Conservation (phyloP, 1,140 invertebrate genomes). For the Calosoma granatense region DNA sequence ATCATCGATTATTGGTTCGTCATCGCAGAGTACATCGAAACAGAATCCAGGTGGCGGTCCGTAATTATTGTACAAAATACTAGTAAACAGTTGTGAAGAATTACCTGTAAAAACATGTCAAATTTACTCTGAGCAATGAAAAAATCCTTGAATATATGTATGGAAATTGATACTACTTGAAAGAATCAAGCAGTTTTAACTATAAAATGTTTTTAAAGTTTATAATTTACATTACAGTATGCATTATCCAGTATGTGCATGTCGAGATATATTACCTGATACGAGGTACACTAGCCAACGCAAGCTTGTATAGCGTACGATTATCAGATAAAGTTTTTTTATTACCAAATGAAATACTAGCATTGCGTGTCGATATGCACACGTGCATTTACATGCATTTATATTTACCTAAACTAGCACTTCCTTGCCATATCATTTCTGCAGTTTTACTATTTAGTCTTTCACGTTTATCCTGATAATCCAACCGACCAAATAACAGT, state of each 20-base stretch:
- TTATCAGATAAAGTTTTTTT: too few species aligned
- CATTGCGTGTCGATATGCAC: too few species aligned
- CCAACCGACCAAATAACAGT: slow-evolving; percentile 77
- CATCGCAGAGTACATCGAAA: slow-evolving; percentile 73
- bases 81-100: slow-evolving; percentile 55
- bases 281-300: too few species aligned
- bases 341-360: too few species aligned
- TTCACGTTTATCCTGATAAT: slow-evolving; percentile 71
- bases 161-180: too few species aligned
- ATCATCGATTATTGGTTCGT: slow-evolving; percentile 73
- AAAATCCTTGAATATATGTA: neutral
- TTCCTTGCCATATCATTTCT: slow-evolving; percentile 81
- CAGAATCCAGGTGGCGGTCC: slow-evolving; percentile 77
- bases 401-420: slow-evolving; percentile 51
- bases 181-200: too few species aligned
- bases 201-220: too few species aligned
- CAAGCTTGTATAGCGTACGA: too few species aligned
- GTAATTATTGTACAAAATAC: slow-evolving; percentile 67
- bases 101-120: slow-evolving; percentile 37
- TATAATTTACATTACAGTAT: too few species aligned
- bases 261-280: too few species aligned
- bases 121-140: neutral
- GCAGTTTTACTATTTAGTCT: slow-evolving; percentile 52
- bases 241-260: too few species aligned
- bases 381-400: too few species aligned